Conservation (phyloP, 2,797 vertebrate species). For the Phataginus tricuspis region DNA sequence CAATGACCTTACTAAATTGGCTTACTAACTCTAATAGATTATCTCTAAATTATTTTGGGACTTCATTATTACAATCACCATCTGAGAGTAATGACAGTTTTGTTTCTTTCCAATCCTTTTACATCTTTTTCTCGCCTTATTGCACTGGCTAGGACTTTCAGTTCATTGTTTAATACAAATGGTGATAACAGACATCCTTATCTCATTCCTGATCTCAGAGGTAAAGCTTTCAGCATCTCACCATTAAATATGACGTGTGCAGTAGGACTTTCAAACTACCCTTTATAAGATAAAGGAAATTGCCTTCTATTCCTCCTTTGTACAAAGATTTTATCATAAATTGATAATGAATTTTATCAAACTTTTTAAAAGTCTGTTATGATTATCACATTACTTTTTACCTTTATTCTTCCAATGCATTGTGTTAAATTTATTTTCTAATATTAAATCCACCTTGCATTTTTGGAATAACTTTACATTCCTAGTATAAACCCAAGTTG, state of each 20-base stretch:
- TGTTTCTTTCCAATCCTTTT: constrained; percentile 28
- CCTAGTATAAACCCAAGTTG: background rate
- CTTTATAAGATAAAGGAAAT: constrained; percentile 11
- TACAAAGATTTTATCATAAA: background rate
- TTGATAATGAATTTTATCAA: constrained; percentile 42
- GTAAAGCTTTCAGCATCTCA: constrained; percentile 40
- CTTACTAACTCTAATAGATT: constrained; percentile 13
- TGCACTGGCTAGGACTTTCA: background rate
- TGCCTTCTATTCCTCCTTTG: constrained; percentile 13
- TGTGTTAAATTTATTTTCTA: constrained; percentile 14
- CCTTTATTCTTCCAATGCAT: constrained; percentile 8
- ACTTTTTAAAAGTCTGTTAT: background rate
- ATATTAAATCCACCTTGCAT: background rate
- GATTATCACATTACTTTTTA: constrained; percentile 1
- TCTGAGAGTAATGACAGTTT: constrained; percentile 6
- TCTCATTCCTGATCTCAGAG: background rate
- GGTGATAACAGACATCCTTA: constrained; percentile 26
- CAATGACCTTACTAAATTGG: background rate
- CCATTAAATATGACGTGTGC: background rate
- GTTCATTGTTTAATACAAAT: constrained; percentile 21
- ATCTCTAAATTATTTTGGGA: constrained; percentile 15
- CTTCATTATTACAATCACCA: background rate
- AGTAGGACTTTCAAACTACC: background rate
- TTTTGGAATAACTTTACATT: constrained; percentile 5
- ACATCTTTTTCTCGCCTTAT: constrained; percentile 59